phyloP scores from a whole-genome alignment of 2,113 vertebrate genomes.

The Scomber colias region DNA sequence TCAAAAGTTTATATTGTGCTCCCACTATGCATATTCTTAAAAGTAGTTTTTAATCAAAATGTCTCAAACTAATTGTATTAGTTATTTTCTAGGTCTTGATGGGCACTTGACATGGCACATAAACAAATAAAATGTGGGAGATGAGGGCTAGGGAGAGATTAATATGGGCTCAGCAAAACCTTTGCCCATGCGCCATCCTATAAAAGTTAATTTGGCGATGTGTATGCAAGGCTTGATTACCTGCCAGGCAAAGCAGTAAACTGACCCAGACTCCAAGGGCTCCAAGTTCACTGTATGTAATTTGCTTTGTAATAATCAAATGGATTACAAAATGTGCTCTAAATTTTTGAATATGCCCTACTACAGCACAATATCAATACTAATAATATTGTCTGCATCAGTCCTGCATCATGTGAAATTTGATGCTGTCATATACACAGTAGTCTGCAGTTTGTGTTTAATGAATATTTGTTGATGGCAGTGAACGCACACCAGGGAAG shows the following conservation, averaged over 20 bases:
- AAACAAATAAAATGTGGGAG: not conserved
- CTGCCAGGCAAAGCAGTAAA: not conserved
- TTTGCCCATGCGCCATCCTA: constrained; percentile 4
- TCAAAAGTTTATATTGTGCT: no score
- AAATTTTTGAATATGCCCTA: constrained; percentile 1
- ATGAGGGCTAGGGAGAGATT: not conserved
- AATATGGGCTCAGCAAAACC: not conserved
- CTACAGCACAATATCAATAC: constrained; percentile 5
- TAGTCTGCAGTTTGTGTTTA: no score
- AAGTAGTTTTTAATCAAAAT: no score
- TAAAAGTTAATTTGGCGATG: not conserved
- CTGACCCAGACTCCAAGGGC: constrained; percentile 1
- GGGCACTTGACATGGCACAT: no score
- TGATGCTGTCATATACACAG: no score
- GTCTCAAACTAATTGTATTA: no score
- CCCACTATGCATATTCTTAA: no score
- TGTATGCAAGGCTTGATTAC: constrained; percentile 10
- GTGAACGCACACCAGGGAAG: not conserved
- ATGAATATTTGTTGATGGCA: not conserved
- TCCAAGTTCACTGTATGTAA: not conserved
- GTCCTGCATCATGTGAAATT: not conserved
- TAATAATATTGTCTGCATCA: not conserved
- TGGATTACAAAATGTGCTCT: no score
- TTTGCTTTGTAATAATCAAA: not conserved
- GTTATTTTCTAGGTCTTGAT: no score